phyloP scores from a whole-genome alignment of 2,888 invertebrate species.

The Brachypterus glaber region DNA sequence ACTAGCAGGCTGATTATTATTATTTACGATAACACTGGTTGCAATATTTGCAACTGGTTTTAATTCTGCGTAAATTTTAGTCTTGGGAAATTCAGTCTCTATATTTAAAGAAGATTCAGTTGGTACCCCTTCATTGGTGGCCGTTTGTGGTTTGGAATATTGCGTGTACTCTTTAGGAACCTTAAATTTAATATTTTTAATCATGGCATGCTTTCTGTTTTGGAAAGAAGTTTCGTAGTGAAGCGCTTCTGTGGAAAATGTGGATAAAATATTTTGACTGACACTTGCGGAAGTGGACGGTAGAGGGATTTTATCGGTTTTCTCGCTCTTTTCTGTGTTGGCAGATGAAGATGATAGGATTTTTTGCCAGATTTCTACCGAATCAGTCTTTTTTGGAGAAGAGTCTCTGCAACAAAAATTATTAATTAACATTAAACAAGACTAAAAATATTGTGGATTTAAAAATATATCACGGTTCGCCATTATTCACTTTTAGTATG shows the following conservation, averaged over 20 bases:
- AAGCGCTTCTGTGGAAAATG: constrained; percentile 23
- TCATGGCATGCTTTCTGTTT: constrained; percentile 34
- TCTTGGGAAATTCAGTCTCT: constrained; percentile 13
- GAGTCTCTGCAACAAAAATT: too few relatives aligned
- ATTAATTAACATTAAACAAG: too few relatives aligned
- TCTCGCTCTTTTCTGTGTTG: constrained; percentile 11
- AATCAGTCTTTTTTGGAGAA: constrained; percentile 33
- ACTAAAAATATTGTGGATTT: too few relatives aligned
- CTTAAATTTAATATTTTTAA: constrained; percentile 41
- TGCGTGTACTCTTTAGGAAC: constrained; percentile 37
- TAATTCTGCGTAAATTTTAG: constrained; percentile 22
- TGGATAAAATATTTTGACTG: constrained; percentile 28
- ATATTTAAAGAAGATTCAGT: constrained; percentile 13
- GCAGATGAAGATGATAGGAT: constrained; percentile 30
- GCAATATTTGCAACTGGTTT: constrained; percentile 23
- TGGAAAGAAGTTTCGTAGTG: constrained; percentile 38
- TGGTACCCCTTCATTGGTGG: constrained; percentile 18
- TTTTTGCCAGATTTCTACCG: constrained; percentile 36
- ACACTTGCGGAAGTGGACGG: constrained; percentile 27
- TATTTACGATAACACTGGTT: constrained; percentile 32
- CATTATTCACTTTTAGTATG: too few relatives aligned
- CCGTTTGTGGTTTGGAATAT: constrained; percentile 20
- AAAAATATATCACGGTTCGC: neutral
- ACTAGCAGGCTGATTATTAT: constrained; percentile 27
- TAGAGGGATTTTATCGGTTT: too few relatives aligned